phyloP scores from a whole-genome alignment of 2,888 invertebrate genomes.

The Watsonalla binaria region DNA sequence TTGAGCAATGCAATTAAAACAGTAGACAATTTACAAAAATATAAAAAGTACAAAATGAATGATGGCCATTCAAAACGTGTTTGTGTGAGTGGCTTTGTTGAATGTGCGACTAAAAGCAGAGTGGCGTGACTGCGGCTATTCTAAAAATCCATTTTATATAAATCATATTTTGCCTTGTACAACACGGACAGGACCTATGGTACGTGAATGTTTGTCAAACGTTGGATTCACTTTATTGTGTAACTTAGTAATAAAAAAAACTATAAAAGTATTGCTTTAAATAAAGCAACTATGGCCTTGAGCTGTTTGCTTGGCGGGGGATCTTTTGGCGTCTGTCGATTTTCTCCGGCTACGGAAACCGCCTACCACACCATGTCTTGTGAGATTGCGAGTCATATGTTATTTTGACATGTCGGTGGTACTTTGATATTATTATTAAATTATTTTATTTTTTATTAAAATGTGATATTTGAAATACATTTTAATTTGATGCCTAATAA shows the following conservation, averaged over 20 bases:
- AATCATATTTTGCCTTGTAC: slow-evolving; percentile 3
- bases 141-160: slow-evolving; percentile 3
- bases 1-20: background rate
- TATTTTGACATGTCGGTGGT: too few relatives aligned
- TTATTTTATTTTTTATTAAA: too few relatives aligned
- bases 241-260: background rate
- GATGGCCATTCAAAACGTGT: slow-evolving; percentile 14
- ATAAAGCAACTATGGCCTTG: too few relatives aligned
- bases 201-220: background rate
- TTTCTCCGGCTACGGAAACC: too few relatives aligned
- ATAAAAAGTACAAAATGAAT: background rate
- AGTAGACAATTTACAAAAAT: slow-evolving; percentile 31
- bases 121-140: slow-evolving; percentile 18
- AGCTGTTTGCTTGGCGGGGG: too few relatives aligned
- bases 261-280: too few relatives aligned
- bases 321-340: too few relatives aligned
- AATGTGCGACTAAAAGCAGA: slow-evolving; percentile 6
- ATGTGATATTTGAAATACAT: too few relatives aligned
- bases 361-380: too few relatives aligned
- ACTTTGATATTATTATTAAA: too few relatives aligned
- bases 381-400: too few relatives aligned
- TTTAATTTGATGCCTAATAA: too few relatives aligned
- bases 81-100: slow-evolving; percentile 13
- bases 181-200: background rate
- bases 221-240: background rate